Evolutionary conservation across 2,888 invertebrate species (phyloP), one percentile per base, ranked within the genome.

Genomic region (Arge pagana): DNA sequence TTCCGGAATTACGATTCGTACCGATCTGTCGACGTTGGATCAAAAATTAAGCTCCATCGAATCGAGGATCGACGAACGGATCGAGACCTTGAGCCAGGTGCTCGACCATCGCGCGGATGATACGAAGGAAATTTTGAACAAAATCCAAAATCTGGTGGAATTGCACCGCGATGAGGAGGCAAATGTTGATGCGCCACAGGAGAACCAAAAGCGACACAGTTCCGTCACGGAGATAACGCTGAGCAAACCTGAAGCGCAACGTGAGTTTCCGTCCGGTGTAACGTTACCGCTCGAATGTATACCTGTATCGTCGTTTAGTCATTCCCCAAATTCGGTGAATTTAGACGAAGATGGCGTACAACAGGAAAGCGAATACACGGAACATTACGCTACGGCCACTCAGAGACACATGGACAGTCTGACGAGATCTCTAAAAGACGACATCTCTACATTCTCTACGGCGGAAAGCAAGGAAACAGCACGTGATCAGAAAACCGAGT

Each of bases 391-490:
- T 31, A 65, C 63, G 8, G 70, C 68, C 3, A 67, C 65, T 2
- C 83, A 82, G 59, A 76, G 83, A 61, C 81, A 83, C 59, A 78
- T 82, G 11, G 82, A 83, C 56, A 83, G 82, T 61, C 68, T 83
- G 35, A 78, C 60, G 35, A 68, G 62, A 35, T 43, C 56, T 18
- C 43, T 8, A 3, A 52, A 30, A 13, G 23, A 23, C 36, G 13
- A n/a, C n/a, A n/a, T n/a, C n/a, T n/a, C n/a, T n/a, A n/a, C n/a
- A n/a, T n/a, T n/a, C n/a, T n/a, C n/a, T n/a, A n/a, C n/a, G n/a
- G n/a, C n/a, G 10, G 33, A 33, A 1, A 15, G 13, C 18, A 7
- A 13, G 16, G n/a, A 48, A 48, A 39, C 50, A 48, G 24, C 15
- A 8, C 19, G 48, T 11, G 48, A 56, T 42, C 54, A 56, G 39